Conservation (phyloP, 2,888 invertebrate genomes). For the Serrognathus titanus region DNA sequence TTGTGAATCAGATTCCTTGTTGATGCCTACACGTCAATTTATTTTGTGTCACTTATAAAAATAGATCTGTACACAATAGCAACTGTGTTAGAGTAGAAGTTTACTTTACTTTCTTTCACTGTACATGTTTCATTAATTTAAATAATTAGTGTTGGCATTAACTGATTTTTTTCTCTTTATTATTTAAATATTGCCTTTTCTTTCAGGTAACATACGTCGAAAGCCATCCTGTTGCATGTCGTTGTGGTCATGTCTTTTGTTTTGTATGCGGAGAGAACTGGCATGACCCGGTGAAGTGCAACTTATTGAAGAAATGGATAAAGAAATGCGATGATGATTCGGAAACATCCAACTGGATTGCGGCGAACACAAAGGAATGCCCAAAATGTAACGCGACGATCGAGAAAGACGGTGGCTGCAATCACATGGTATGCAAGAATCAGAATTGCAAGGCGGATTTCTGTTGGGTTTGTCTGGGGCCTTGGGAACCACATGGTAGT, state of each 20-base stretch:
- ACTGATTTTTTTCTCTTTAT: not conserved
- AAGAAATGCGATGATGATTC: slow-evolving; percentile 99
- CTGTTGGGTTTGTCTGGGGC: slow-evolving; percentile 99
- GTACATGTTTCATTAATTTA: no score
- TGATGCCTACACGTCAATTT: no score
- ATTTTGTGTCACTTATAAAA: no score
- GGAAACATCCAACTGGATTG: slow-evolving; percentile 99
- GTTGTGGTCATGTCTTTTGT: slow-evolving; percentile 93
- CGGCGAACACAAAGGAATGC: slow-evolving; percentile 99
- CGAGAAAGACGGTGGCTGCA: slow-evolving; percentile 97
- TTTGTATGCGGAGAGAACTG: slow-evolving; percentile 95
- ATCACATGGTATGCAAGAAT: slow-evolving; percentile 99
- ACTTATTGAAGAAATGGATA: slow-evolving; percentile 91
- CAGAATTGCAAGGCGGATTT: slow-evolving; percentile 98
- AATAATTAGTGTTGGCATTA: not conserved
- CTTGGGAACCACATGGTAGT: slow-evolving; percentile 98
- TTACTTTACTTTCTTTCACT: no score
- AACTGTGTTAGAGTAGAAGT: no score
- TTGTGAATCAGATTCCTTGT: no score
- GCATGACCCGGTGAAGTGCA: slow-evolving; percentile 98
- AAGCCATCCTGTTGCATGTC: slow-evolving; percentile 86
- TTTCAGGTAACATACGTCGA: slow-evolving; percentile 65
- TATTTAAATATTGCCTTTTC: not conserved
- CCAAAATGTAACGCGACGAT: slow-evolving; percentile 97
- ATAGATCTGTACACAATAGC: no score